Percentiles rank a stretch among this genome's conserved stretches.
Conservation (phyloP, 2,888 invertebrate genomes). For the Erynnis tages region DNA sequence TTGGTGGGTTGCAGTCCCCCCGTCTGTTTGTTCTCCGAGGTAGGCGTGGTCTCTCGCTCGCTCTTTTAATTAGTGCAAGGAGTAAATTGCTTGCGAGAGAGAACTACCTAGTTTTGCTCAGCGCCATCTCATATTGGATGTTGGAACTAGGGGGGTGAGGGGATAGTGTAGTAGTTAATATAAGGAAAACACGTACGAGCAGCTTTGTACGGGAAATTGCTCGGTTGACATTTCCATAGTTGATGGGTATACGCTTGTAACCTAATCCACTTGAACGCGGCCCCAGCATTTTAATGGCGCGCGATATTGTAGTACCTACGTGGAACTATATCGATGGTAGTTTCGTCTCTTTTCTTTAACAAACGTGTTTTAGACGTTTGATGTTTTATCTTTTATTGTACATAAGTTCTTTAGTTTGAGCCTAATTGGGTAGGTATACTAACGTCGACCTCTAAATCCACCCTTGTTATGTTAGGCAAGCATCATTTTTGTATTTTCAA, state of each 20-base stretch:
- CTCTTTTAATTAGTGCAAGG: constrained; percentile 82
- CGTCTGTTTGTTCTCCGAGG: constrained; percentile 76
- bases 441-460: no score
- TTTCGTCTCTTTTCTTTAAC: background rate
- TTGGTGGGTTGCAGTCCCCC: constrained; percentile 70
- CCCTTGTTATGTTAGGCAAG: no score
- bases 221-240: constrained; percentile 70
- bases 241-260: constrained; percentile 55
- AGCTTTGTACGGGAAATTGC: constrained; percentile 72
- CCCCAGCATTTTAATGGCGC: constrained; percentile 27
- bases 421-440: no score
- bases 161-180: constrained; percentile 76
- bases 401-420: no score
- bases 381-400: no score
- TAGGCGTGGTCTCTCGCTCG: constrained; percentile 76
- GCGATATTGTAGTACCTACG: constrained; percentile 9
- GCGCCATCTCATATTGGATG: constrained; percentile 79
- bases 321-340: constrained; percentile 3
- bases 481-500: no score
- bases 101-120: constrained; percentile 67
- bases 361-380: background rate
- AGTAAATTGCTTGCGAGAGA: constrained; percentile 81
- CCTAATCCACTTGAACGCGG: constrained; percentile 48
- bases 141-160: constrained; percentile 62
- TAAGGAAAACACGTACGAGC: constrained; percentile 78